phyloP scores from a whole-genome alignment of 2,888 invertebrate species.

The Tachina lurida region DNA sequence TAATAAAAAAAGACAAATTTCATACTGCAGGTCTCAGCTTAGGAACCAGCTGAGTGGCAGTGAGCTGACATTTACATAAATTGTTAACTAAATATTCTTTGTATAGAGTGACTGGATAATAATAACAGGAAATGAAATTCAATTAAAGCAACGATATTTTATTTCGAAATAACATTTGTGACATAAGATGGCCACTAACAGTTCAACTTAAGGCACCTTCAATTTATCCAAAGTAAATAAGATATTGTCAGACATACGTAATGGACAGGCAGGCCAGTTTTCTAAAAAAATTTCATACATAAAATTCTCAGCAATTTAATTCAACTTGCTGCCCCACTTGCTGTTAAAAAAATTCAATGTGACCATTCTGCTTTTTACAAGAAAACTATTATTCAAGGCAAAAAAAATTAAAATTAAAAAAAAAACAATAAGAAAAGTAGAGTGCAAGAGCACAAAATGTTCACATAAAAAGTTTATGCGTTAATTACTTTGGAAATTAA shows the following conservation, averaged over 20 bases:
- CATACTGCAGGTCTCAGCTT: background rate
- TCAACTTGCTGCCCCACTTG: background rate
- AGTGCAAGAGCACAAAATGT: slow-evolving; percentile 62
- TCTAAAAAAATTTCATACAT: too few species aligned
- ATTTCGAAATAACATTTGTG: too few species aligned
- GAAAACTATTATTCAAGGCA: slow-evolving; percentile 23
- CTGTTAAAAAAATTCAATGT: background rate
- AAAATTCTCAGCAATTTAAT: too few species aligned
- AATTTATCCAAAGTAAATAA: too few species aligned
- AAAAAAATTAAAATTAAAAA: slow-evolving; percentile 5
- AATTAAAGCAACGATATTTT: too few species aligned
- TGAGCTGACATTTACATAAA: slow-evolving; percentile 38
- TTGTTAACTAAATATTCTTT: background rate
- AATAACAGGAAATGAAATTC: background rate
- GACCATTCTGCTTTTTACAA: background rate
- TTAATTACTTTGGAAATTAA: slow-evolving; percentile 77
- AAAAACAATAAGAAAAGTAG: background rate
- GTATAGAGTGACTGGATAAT: background rate
- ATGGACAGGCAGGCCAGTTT: too few species aligned
- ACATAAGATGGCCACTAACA: slow-evolving; percentile 45
- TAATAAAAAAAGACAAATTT: slow-evolving; percentile 53
- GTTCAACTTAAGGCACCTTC: background rate
- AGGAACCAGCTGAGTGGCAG: background rate
- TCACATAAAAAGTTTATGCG: slow-evolving; percentile 75
- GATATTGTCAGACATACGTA: too few species aligned